phyloP scores from a whole-genome alignment of 2,113 vertebrate genomes.

The Myodes glareolus region DNA sequence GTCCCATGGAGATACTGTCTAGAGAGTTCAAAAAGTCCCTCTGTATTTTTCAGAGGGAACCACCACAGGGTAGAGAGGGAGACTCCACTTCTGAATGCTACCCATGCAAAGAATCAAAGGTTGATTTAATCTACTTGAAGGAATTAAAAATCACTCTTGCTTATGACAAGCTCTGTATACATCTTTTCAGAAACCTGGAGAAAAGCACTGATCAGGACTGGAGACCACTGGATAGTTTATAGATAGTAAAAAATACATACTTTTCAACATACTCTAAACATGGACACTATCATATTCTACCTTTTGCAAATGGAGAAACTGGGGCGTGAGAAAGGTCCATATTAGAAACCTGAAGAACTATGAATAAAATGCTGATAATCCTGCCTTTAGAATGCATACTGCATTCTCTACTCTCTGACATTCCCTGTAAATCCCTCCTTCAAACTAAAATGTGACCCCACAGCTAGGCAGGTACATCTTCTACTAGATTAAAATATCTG shows the following conservation, averaged over 20 bases:
- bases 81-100: not conserved
- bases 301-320: not conserved
- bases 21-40: not conserved
- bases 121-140: not conserved
- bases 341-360: not conserved
- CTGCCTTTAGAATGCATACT: not conserved
- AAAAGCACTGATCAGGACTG: not conserved
- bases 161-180: not conserved
- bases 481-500: not conserved
- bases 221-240: not conserved
- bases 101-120: not conserved
- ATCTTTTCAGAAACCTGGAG: not conserved
- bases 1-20: not conserved
- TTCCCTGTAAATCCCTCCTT: not conserved
- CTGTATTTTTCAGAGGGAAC: not conserved
- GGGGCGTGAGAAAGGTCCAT: not conserved
- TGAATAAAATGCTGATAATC: not conserved
- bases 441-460: not conserved
- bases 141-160: not conserved
- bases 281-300: not conserved
- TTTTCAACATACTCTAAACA: not conserved
- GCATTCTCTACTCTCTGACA: not conserved
- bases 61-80: fast-evolving
- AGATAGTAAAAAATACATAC: not conserved
- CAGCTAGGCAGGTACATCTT: not conserved